A percentile compares a stretch with the other conserved stretches of the same genome.
Evolutionary conservation across 2,797 vertebrate species (phyloP).

Genomic region (Trichosurus vulpecula): DNA sequence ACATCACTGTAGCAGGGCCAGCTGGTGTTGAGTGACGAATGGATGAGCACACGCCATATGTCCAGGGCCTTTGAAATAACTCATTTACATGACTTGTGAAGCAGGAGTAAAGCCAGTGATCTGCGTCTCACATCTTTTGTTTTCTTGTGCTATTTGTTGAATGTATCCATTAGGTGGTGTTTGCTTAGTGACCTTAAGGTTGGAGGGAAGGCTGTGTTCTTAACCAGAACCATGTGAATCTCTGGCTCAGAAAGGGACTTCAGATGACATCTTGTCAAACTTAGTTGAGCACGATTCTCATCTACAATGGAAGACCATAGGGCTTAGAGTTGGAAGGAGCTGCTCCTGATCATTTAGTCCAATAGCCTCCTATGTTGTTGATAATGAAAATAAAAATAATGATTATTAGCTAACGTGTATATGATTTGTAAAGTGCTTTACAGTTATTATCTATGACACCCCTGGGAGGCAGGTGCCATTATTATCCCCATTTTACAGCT

Average conservation of each 20-base stretch:
- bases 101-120: conserved; percentile 37
- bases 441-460: conserved; percentile 15
- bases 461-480: background rate
- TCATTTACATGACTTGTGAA: conserved; percentile 30
- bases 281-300: background rate
- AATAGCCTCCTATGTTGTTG: background rate
- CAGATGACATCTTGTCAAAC: background rate
- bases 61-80: conserved; percentile 57
- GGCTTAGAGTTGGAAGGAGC: background rate
- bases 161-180: background rate
- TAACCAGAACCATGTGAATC: background rate
- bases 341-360: background rate
- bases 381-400: background rate
- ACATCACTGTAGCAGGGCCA: conserved; percentile 15
- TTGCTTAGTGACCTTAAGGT: background rate
- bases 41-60: conserved; percentile 49
- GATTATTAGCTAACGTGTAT: background rate
- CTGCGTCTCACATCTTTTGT: background rate
- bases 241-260: background rate
- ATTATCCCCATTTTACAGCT: conserved; percentile 30
- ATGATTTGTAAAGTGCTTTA: conserved; percentile 18
- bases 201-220: background rate
- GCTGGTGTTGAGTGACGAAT: conserved; percentile 63
- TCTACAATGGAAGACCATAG: background rate
- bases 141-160: background rate